Base-by-base conservation (phyloP, 2,113 vertebrate species). In the Okapia johnstoni region DNA sequence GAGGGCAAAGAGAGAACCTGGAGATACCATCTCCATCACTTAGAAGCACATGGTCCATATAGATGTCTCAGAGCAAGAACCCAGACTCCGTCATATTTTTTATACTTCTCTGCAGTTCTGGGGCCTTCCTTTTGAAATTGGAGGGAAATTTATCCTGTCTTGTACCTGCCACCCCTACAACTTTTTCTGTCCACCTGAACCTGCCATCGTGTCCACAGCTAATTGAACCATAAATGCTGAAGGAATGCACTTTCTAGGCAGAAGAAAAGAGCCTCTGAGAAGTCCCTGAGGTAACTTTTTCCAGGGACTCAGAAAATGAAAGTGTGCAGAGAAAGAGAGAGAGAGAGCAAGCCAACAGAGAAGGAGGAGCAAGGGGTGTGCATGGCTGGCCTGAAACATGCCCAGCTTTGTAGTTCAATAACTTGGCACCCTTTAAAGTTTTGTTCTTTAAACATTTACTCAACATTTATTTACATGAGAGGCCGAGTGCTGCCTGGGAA, bases 401-500 rank as follows among this genome's bases (percentile, higher is more conserved):
- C 36, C 76, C 87, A 60, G 63, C 7, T 15, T 23, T 48, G 36
- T 2, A 66, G 63, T 61, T 43, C 15, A 43, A 77, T 52, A 57
- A 40, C 90, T 48, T 66, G 19, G 48, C 81, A 90, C 60, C 7
- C 26, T 97, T 85, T 90, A 81, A 57, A 81, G 50, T 23, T 66
- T 94, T 46, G 54, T 88, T 63, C 48, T 94, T 88, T 96, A 95
- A 96, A 94, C 96, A 93, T 94, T 93, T 93, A 93, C 84, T 63
- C 92, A 93, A 55, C 33, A 79, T 89, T 93, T 94, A 73, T 93
- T 94, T 89, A 86, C 88, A 93, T 26, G 61, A 94, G 77, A 86
- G 57, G 16, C 57, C 58, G 93, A 88, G 36, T 58, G 81, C 54
- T 61, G 77, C 54, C 57, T 76, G 50, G 58, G 66, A 85, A 94